These are phyloP conservation scores for Neofelis nebulosa DNA, from an alignment of 2,113 vertebrate genomes.

Conservation along the genomic window DNA sequence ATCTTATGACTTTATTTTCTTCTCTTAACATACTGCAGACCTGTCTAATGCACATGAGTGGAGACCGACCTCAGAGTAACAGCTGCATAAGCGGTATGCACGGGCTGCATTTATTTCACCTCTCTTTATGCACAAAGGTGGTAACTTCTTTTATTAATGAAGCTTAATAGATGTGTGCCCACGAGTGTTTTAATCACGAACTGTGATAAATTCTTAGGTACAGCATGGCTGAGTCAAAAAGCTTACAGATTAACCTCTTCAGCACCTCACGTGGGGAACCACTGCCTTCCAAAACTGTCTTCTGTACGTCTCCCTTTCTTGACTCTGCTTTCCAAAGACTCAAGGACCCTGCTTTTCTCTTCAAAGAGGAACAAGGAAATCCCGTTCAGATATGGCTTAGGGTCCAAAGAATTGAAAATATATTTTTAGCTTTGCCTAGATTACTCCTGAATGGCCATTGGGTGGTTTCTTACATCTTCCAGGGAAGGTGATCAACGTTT, in stretches of 20 bases:
- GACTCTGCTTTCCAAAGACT: neutral
- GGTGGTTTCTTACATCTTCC: neutral
- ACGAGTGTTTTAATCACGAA: neutral
- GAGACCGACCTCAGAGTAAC: neutral
- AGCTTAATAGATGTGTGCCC: neutral
- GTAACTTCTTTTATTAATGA: neutral
- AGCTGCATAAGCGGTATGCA: rapidly evolving
- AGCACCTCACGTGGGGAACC: no score
- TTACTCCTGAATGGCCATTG: neutral
- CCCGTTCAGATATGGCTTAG: no score
- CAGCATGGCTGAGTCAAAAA: neutral
- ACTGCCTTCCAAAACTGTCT: neutral
- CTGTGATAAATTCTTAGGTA: no score
- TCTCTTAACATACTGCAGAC: neutral
- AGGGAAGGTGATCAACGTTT: neutral
- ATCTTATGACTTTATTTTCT: neutral
- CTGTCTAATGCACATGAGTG: neutral
- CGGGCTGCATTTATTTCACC: neutral
- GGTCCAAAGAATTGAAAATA: no score
- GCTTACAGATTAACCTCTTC: no score
- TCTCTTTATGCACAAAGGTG: neutral
- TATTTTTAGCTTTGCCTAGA: neutral
- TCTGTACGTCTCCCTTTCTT: neutral
- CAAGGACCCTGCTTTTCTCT: neutral
- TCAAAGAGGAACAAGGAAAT: neutral